Evolutionary conservation across 2,797 vertebrate species (phyloP).

Genomic region (Apogon hyalosoma): DNA sequence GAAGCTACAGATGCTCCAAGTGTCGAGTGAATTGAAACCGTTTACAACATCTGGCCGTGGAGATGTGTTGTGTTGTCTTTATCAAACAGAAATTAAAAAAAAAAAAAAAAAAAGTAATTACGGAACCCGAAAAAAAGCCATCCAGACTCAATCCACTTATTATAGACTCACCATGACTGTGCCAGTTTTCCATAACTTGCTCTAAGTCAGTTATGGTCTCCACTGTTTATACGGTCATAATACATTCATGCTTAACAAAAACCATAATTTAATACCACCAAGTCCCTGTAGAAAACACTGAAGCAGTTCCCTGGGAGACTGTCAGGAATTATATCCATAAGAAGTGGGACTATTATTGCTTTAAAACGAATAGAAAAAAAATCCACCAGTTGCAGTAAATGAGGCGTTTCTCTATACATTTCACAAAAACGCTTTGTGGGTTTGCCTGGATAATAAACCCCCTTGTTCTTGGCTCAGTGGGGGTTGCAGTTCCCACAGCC

Average conservation of each 20-base stretch:
- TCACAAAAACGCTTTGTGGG: conserved; percentile 40
- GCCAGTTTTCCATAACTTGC: background rate
- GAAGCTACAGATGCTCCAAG: no score
- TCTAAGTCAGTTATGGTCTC: conserved; percentile 16
- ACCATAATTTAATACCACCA: conserved; percentile 51
- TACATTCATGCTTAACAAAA: conserved; percentile 38
- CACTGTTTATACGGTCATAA: background rate
- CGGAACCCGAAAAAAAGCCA: no score
- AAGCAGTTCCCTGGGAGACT: conserved; percentile 4
- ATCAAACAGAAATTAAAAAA: no score
- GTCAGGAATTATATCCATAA: conserved; percentile 23
- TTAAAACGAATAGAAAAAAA: conserved; percentile 29
- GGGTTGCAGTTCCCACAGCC: conserved; percentile 68
- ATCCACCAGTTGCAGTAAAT: conserved; percentile 46
- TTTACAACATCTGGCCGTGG: no score
- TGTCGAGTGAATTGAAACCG: no score
- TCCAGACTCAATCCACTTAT: no score
- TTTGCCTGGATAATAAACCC: conserved; percentile 43
- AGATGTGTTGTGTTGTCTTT: no score
- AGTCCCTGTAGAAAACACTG: conserved; percentile 12
- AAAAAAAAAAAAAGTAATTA: no score
- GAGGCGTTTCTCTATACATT: conserved; percentile 49
- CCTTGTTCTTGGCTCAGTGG: conserved; percentile 45
- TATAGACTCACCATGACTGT: no score
- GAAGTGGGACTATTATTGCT: conserved; percentile 12